These are phyloP conservation scores for Typhlichthys eigenmanni DNA, from an alignment of 2,797 vertebrate species.

Conservation along the genomic window DNA sequence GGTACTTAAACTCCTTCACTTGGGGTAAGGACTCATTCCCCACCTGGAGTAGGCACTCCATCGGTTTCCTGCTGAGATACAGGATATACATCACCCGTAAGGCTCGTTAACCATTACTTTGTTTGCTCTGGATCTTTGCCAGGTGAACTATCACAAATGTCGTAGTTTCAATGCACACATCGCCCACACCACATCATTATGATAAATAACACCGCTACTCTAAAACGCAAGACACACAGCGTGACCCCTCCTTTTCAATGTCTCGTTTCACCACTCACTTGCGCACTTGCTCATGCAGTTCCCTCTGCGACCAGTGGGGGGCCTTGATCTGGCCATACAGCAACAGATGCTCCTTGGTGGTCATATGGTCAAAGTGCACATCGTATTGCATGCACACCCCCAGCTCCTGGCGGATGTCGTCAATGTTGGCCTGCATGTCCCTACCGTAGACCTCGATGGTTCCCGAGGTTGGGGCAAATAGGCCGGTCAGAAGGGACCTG, in stretches of 20 bases:
- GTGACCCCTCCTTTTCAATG: not conserved
- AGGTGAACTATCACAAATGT: too few relatives aligned
- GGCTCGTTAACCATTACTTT: too few relatives aligned
- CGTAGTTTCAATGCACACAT: too few relatives aligned
- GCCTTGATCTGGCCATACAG: conserved; percentile 94
- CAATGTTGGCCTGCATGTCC: conserved; percentile 84
- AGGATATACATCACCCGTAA: too few relatives aligned
- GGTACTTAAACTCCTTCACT: too few relatives aligned
- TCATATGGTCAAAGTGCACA: conserved; percentile 92
- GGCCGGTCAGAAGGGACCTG: conserved; percentile 93
- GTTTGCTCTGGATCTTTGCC: too few relatives aligned
- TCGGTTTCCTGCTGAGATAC: too few relatives aligned
- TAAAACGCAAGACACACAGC: not conserved
- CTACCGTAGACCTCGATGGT: conserved; percentile 89
- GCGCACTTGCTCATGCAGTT: conserved; percentile 86
- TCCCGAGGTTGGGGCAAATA: conserved; percentile 87
- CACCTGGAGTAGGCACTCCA: too few relatives aligned
- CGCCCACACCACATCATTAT: conserved; percentile 7
- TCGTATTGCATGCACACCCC: conserved; percentile 98
- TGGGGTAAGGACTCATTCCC: too few relatives aligned
- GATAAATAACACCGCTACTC: conserved; percentile 8
- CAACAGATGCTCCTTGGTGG: conserved; percentile 90
- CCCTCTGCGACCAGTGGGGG: conserved; percentile 83
- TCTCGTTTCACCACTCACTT: conserved; percentile 69
- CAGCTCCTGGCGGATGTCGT: conserved; percentile 83